Evolutionary conservation across 2,888 invertebrate genomes (phyloP).

Genomic region (Dione vanillae): DNA sequence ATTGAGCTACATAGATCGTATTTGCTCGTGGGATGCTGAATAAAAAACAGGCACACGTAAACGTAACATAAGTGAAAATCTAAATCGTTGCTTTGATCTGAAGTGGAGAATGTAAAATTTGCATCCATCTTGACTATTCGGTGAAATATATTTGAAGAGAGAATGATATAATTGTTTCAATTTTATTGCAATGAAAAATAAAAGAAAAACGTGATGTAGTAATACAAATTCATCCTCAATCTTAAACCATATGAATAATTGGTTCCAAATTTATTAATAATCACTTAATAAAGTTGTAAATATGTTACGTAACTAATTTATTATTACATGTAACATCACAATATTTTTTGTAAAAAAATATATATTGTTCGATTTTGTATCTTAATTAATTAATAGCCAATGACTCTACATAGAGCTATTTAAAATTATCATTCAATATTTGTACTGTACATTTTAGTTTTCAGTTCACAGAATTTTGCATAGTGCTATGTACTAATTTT

Average conservation of each 20-base stretch:
- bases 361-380: no score
- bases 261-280: no score
- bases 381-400: no score
- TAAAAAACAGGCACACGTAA: constrained; percentile 12
- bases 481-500: neutral
- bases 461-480: neutral
- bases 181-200: neutral
- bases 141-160: neutral
- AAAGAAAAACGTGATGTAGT: neutral
- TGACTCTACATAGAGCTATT: neutral
- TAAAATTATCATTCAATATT: neutral
- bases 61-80: constrained; percentile 27
- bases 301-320: no score
- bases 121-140: neutral
- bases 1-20: constrained; percentile 28
- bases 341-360: no score
- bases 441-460: neutral
- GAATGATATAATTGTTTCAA: neutral
- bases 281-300: no score
- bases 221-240: neutral
- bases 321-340: no score
- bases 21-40: constrained; percentile 29
- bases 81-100: constrained; percentile 18
- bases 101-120: neutral
- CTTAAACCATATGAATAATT: no score